Base-by-base conservation (phyloP, 1,140 invertebrate species). In the Acyrthosiphon pisum region DNA sequence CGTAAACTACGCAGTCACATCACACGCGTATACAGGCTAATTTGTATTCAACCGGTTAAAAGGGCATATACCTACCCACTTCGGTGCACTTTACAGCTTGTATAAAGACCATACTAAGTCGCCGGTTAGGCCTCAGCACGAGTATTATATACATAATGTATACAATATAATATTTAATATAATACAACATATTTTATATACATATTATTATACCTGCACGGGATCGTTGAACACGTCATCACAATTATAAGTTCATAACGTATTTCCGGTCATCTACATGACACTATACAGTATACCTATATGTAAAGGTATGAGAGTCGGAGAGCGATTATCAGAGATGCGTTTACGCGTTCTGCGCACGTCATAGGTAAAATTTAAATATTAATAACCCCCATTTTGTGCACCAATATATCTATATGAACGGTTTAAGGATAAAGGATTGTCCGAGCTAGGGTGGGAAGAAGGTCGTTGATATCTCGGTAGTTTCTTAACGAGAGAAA, bases 401-500 rank as follows among this genome's bases (percentile, higher is more conserved):
- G 8, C 20, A 76, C 14, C 30, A 1, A 83, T 41, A 56, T 90
- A 9, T 2, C 8, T 60, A 4, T 68, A n/a, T 3, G 60, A 46
- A 46, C 18, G 30, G 41, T 46, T 14, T 91, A 22, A 76, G 35
- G 56, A 46, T 18, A 30, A n/a, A 76, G 30, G 30, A 76, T 35
- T 44, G 35, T 91, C 26, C n/a, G 50, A 76, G 1, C 50, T 0
- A 68, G 90, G 50, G 90, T 68, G n/a, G 60, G 60, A 60, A 87
- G n/a, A 91, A 91, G 56, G 90, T 91, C 37, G 56, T 91, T 68
- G 50, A n/a, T 91, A 91, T 91, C 44, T 76, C 35, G 11, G 41
- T 68, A n/a, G 68, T 91, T 44, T 91, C 90, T 60, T 76, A n/a
- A 90, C 37, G 37, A n/a, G 26, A 56, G 11, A 35, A 76, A 18